Percentiles rank a stretch among this genome's conserved stretches.
These are phyloP conservation scores for Euwallacea fornicatus DNA, from an alignment of 1,140 invertebrate species.

Conservation along the genomic window DNA sequence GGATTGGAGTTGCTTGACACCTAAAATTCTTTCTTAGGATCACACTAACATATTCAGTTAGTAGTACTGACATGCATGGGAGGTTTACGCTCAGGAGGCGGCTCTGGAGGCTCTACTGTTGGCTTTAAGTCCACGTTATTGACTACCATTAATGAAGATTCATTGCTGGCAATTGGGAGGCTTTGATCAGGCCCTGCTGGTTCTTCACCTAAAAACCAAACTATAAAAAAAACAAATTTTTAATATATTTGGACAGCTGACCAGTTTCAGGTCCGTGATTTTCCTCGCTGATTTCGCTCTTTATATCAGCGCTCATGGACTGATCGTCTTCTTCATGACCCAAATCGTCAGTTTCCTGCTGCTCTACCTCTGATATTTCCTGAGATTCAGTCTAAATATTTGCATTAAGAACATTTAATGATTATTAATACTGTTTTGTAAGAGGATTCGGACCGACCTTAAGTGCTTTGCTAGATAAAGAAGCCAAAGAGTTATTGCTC, in stretches of 20 bases:
- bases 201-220: slow-evolving; percentile 52
- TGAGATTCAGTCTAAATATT: slow-evolving; percentile 27
- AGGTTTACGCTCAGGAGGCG: slow-evolving; percentile 61
- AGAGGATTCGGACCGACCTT: slow-evolving; percentile 21
- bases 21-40: slow-evolving; percentile 43
- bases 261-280: slow-evolving; percentile 59
- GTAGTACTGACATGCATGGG: slow-evolving; percentile 51
- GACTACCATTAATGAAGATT: slow-evolving; percentile 1
- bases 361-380: slow-evolving; percentile 9
- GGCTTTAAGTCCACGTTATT: slow-evolving; percentile 6
- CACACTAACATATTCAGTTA: too few relatives aligned
- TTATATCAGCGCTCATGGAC: slow-evolving; percentile 53
- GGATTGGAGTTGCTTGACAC: slow-evolving; percentile 52
- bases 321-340: slow-evolving; percentile 49
- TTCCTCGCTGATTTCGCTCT: slow-evolving; percentile 53
- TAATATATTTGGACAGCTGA: background rate
- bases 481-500: slow-evolving; percentile 16
- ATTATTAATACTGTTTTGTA: too few relatives aligned
- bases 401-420: too few relatives aligned
- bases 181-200: slow-evolving; percentile 63
- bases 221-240: background rate
- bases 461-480: slow-evolving; percentile 23
- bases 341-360: slow-evolving; percentile 32
- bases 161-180: slow-evolving; percentile 55
- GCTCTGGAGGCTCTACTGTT: slow-evolving; percentile 51